A percentile compares a stretch with the other conserved stretches of the same genome.
These are phyloP conservation scores for Sphaerodactylus townsendi DNA, from an alignment of 2,113 vertebrate genomes.

Conservation along the genomic window DNA sequence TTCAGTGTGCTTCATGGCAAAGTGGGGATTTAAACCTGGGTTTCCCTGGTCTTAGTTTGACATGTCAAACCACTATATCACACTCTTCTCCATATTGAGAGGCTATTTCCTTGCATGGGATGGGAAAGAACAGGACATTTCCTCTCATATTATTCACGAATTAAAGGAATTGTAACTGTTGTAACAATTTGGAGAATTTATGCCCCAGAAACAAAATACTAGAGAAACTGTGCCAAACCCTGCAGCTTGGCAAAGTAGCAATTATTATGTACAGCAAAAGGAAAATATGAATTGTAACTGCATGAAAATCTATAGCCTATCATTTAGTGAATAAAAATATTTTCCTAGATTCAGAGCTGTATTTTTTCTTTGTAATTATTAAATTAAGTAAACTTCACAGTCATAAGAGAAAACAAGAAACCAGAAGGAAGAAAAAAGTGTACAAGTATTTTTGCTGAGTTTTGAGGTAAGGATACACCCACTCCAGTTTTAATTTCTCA, in stretches of 20 bases:
- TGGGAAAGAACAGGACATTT: background rate
- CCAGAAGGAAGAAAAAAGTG: background rate
- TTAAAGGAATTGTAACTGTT: background rate
- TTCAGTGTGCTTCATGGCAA: too few relatives aligned
- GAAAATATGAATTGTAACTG: background rate
- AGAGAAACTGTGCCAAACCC: background rate
- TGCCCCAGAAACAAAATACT: background rate
- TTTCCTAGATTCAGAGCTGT: background rate
- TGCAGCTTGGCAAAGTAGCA: background rate
- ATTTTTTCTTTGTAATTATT: background rate
- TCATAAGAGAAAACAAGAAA: background rate
- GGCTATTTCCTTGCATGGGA: background rate
- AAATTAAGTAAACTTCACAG: background rate
- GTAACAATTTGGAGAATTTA: background rate
- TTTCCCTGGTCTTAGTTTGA: too few relatives aligned
- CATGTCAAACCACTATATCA: too few relatives aligned
- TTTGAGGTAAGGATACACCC: conserved; percentile 91
- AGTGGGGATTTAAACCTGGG: too few relatives aligned
- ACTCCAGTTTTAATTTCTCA: conserved; percentile 96
- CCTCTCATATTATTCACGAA: background rate
- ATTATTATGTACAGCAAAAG: background rate
- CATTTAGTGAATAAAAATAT: background rate
- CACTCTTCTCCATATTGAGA: background rate
- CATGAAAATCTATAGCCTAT: background rate
- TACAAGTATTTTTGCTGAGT: background rate